Conservation (phyloP, 1,140 invertebrate genomes). For the Eubasilissa regina region DNA sequence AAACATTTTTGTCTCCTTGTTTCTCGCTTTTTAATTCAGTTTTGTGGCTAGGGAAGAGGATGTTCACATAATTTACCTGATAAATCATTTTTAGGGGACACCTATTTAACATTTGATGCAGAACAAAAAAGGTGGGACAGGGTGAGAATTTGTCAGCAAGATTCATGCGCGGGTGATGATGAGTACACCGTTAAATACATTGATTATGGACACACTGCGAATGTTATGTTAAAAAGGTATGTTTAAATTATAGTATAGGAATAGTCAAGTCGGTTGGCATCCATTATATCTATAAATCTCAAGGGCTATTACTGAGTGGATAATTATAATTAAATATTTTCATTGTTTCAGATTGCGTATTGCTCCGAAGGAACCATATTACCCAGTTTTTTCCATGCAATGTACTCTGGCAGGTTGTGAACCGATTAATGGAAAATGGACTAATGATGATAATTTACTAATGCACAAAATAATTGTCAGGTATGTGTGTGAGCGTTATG, state of each 20-base stretch:
- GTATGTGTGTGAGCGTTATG: neutral
- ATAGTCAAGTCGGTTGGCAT: neutral
- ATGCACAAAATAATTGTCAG: conserved; percentile 15
- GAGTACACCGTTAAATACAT: conserved; percentile 53
- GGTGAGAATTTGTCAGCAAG: conserved; percentile 1
- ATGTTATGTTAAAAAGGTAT: conserved; percentile 20
- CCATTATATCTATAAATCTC: no score
- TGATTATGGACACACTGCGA: conserved; percentile 22
- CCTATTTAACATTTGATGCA: neutral
- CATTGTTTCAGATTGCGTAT: conserved; percentile 18
- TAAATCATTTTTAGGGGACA: conserved; percentile 17
- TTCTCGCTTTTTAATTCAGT: neutral
- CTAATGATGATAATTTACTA: conserved; percentile 4
- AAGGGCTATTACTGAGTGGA: no score
- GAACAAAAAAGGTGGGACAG: conserved; percentile 14
- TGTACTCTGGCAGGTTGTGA: conserved; percentile 26
- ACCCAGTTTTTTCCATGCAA: conserved; percentile 18
- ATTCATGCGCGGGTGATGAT: conserved; percentile 49
- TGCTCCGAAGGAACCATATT: conserved; percentile 26
- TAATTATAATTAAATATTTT: neutral
- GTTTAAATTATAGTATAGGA: neutral
- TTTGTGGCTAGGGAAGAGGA: neutral
- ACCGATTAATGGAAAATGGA: conserved; percentile 29
- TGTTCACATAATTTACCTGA: no score
- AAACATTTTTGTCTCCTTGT: neutral